These are phyloP conservation scores for Emberiza fucata DNA, from an alignment of 2,113 vertebrate species.

Conservation along the genomic window DNA sequence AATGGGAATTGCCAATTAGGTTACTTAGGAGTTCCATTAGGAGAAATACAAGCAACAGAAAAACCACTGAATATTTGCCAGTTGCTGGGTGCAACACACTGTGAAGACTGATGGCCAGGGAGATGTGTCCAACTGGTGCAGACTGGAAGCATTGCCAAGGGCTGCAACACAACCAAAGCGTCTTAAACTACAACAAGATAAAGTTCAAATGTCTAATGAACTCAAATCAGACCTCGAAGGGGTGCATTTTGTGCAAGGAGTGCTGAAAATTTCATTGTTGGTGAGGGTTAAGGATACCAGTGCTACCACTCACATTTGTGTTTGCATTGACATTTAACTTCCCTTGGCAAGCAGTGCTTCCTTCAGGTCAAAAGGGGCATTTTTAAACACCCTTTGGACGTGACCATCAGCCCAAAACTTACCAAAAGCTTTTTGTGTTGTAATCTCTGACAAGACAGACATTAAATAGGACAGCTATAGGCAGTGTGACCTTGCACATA, in stretches of 20 bases:
- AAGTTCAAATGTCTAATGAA: background rate
- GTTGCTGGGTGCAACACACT: background rate
- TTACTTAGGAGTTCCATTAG: conserved; percentile 22
- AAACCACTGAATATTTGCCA: conserved; percentile 6
- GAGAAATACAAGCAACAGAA: background rate
- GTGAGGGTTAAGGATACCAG: background rate
- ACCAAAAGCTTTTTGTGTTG: background rate
- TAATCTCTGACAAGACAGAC: background rate
- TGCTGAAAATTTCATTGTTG: background rate
- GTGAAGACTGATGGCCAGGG: background rate
- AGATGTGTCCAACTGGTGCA: background rate
- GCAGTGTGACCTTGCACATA: background rate
- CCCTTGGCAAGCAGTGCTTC: background rate
- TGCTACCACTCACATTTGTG: background rate
- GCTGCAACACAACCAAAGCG: background rate
- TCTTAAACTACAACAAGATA: background rate
- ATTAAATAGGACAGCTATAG: background rate
- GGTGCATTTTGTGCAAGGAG: background rate
- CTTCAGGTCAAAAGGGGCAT: background rate
- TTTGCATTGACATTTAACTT: background rate
- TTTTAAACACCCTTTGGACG: background rate
- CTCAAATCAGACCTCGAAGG: background rate
- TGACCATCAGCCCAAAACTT: background rate
- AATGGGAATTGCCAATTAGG: conserved; percentile 42
- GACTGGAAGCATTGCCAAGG: background rate